A percentile compares a stretch with the other conserved stretches of the same genome.
phyloP scores from a whole-genome alignment of 1,140 invertebrate species.

The Atopsyche davidsoni region DNA sequence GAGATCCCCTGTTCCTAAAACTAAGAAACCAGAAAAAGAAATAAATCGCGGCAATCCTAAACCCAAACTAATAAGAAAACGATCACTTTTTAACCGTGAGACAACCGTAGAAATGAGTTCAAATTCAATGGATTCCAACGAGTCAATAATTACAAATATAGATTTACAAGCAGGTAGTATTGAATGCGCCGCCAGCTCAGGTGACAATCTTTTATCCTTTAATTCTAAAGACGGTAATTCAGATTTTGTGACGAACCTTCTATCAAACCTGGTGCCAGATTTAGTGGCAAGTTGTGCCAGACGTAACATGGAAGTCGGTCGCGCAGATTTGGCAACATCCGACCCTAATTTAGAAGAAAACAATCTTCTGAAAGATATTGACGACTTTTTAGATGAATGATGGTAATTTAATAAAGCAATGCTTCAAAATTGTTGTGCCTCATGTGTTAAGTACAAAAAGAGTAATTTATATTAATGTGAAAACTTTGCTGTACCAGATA shows the following conservation, averaged over 20 bases:
- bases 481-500: background rate
- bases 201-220: background rate
- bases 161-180: no score
- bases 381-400: constrained; percentile 16
- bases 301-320: background rate
- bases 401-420: background rate
- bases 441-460: constrained; percentile 4
- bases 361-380: constrained; percentile 14
- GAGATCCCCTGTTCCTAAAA: constrained; percentile 3
- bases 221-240: background rate
- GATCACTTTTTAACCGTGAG: no score
- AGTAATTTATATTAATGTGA: background rate
- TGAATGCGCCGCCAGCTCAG: no score
- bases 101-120: no score
- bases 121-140: no score
- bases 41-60: constrained; percentile 4
- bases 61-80: constrained; percentile 17
- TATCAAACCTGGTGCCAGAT: constrained; percentile 19
- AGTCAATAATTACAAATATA: no score
- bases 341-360: constrained; percentile 8
- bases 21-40: constrained; percentile 2
- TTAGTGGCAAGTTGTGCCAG: constrained; percentile 21
- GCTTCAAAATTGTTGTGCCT: background rate
- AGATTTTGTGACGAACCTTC: constrained; percentile 1
- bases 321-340: constrained; percentile 1